A percentile compares a stretch with the other conserved stretches of the same genome.
Evolutionary conservation across 1,140 invertebrate genomes (phyloP).

Genomic region (Episyrphus balteatus): DNA sequence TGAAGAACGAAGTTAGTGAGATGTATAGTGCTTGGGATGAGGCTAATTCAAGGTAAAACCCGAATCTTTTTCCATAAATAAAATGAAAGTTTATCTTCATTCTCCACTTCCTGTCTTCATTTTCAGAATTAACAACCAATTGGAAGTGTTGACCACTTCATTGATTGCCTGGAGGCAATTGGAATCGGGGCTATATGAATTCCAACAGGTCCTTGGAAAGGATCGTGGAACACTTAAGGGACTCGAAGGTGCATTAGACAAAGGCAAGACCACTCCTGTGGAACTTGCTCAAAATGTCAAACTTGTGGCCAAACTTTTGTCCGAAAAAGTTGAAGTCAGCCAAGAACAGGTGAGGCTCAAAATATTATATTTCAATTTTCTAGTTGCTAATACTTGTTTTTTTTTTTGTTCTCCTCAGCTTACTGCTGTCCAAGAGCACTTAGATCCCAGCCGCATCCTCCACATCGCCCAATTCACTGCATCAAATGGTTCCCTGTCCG

Average conservation of each 20-base stretch:
- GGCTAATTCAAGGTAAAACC: slow-evolving; percentile 55
- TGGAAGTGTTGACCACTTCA: slow-evolving; percentile 33
- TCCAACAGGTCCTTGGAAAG: slow-evolving; percentile 48
- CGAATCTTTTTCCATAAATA: background rate
- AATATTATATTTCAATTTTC: background rate
- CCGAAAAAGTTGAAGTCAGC: slow-evolving; percentile 46
- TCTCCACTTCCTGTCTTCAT: background rate
- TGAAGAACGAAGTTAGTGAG: slow-evolving; percentile 62
- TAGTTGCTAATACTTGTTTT: background rate
- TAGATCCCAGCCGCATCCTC: slow-evolving; percentile 31
- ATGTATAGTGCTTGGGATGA: slow-evolving; percentile 69
- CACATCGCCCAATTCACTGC: slow-evolving; percentile 34
- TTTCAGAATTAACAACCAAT: slow-evolving; percentile 26
- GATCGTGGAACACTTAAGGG: slow-evolving; percentile 52
- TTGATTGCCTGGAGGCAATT: slow-evolving; percentile 52
- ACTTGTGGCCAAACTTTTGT: slow-evolving; percentile 55
- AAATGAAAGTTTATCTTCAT: background rate
- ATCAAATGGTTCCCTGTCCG: slow-evolving; percentile 53
- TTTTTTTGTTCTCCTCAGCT: slow-evolving; percentile 9
- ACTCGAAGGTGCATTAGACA: slow-evolving; percentile 48
- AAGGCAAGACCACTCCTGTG: slow-evolving; percentile 46
- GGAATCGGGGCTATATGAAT: slow-evolving; percentile 47
- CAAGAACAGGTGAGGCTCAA: slow-evolving; percentile 38
- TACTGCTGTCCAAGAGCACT: slow-evolving; percentile 25
- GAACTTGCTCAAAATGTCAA: slow-evolving; percentile 51